A percentile compares a stretch with the other conserved stretches of the same genome.
Conservation (phyloP, 2,113 vertebrate genomes). For the Rhadina sibilatrix region DNA sequence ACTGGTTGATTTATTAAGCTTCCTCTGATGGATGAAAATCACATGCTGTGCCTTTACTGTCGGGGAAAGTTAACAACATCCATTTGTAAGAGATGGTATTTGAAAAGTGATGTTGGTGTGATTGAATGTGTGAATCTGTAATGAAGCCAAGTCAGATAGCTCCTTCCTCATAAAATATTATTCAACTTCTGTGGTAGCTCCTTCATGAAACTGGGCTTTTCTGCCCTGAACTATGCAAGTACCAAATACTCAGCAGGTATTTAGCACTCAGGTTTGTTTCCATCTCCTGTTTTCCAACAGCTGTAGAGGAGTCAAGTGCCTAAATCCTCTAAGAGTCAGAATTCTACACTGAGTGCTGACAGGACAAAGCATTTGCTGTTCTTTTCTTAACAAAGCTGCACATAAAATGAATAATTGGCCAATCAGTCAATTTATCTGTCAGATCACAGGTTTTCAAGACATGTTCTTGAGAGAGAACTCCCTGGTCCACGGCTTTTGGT, state of each 20-base stretch:
- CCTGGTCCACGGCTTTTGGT: neutral
- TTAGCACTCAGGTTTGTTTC: neutral
- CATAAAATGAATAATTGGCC: neutral
- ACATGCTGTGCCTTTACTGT: conserved; percentile 72
- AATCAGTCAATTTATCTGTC: neutral
- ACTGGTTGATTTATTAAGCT: conserved; percentile 79
- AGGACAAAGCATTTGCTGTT: neutral
- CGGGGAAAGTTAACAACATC: conserved; percentile 74
- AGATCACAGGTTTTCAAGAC: neutral
- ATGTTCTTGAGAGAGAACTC: neutral
- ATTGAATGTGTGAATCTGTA: conserved; percentile 77
- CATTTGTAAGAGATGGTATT: conserved; percentile 77
- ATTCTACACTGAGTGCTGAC: neutral
- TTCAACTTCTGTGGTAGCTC: conserved; percentile 62
- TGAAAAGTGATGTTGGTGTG: conserved; percentile 78
- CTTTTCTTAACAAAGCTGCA: neutral
- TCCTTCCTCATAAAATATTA: conserved; percentile 67
- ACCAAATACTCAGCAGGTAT: neutral
- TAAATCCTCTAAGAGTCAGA: neutral
- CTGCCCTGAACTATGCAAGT: neutral
- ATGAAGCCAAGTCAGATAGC: conserved; percentile 74
- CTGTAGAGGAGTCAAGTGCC: neutral
- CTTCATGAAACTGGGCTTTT: conserved; percentile 40
- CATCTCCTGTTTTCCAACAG: neutral
- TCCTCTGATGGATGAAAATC: conserved; percentile 73